Evolutionary conservation across 1,140 invertebrate species (phyloP), one percentile per base, ranked within the genome.

Genomic region (Aphaenogaster rudis): DNA sequence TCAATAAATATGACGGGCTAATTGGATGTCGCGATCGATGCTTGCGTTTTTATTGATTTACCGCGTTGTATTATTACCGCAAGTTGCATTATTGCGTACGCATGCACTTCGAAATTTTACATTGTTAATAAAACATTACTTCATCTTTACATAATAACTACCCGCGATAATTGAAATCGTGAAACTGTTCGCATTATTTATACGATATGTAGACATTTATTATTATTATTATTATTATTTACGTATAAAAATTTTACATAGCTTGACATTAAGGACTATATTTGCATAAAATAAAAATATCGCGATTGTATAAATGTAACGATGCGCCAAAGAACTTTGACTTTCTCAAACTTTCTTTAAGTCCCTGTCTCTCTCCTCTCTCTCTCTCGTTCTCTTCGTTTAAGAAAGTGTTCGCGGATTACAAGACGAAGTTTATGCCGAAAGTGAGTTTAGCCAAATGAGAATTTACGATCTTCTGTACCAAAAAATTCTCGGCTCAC

Each of bases 401-500:
- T 57, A n/a, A 76, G 33, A 5, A 87, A 64, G 36, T 42, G 80
- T 77, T 87, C 11, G 21, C 7, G 67, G 71, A 86, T 86, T 88
- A 80, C 76, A 77, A 88, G 39, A 42, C 13, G 59, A 48, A 45
- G 69, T 42, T 88, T 87, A 81, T 72, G 42, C 33, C 74, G 45
- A 85, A 88, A 86, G 61, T 69, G 61, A 78, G 61, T 67, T 88
- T 67, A 80, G 13, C 13, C 36, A 86, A 88, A 88, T 76, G 80
- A 88, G 28, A 45, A 90, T 86, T 86, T 90, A 90, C 80, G 88
- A 89, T 85, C 61, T n/a, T 7, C 50, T 28, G 50, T 42, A 11
- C 21, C 69, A 50, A 82, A 81, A 87, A 77, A 81, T 76, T 87
- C 52, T 21, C 79, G 33, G 6, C 57, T 48, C 33, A 6, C 69